These are phyloP conservation scores for Drosophila arizonae DNA, from an alignment of 1,140 invertebrate species.

Conservation along the genomic window DNA sequence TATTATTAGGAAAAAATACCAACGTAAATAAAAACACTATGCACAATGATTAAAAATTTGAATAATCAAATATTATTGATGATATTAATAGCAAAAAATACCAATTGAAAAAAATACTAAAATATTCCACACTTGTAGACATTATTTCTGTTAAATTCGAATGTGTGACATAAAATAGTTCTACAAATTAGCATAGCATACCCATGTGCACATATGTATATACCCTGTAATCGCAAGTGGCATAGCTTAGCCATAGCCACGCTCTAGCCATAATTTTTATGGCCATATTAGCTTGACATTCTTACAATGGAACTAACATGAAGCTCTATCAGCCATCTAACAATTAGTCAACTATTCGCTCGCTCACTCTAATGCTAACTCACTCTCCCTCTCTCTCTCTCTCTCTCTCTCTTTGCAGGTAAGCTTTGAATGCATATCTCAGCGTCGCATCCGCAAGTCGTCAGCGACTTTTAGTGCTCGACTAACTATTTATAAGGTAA, in stretches of 20 bases:
- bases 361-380: slow-evolving; percentile 2
- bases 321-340: slow-evolving; percentile 22
- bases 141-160: too few species aligned
- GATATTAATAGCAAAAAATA: too few species aligned
- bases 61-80: too few species aligned
- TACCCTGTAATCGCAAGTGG: not conserved
- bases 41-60: too few species aligned
- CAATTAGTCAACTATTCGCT: slow-evolving; percentile 34
- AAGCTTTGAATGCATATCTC: slow-evolving; percentile 35
- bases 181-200: too few species aligned
- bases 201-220: not conserved
- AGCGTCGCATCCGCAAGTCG: slow-evolving; percentile 35
- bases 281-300: not conserved
- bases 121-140: too few species aligned
- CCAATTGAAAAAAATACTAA: too few species aligned
- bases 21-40: too few species aligned
- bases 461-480: slow-evolving; percentile 56
- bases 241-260: not conserved
- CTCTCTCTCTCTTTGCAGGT: slow-evolving; percentile 36
- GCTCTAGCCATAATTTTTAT: not conserved
- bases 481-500: slow-evolving; percentile 76
- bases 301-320: not conserved
- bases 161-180: too few species aligned
- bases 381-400: slow-evolving; percentile 1
- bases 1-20: too few species aligned